Evolutionary conservation across 2,113 vertebrate genomes (phyloP).

Genomic region (Microcebus ravelobensis): DNA sequence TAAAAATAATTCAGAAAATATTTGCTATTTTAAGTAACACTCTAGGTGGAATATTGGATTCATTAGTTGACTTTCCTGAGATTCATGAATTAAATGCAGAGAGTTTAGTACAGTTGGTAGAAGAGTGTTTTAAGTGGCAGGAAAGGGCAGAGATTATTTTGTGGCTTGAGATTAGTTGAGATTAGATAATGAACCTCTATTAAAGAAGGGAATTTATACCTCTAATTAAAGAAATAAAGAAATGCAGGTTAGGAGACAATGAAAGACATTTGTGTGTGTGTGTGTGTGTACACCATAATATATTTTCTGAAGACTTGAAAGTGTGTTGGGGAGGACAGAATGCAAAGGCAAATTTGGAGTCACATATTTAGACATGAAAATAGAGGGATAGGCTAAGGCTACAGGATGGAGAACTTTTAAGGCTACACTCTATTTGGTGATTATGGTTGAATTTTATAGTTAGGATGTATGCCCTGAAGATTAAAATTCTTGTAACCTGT

Average conservation of each 20-base stretch:
- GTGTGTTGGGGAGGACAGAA: neutral
- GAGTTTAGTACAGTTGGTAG: neutral
- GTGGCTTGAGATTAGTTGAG: neutral
- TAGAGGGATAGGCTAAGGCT: neutral
- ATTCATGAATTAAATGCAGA: neutral
- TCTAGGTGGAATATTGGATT: neutral
- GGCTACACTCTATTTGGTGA: conserved; percentile 9
- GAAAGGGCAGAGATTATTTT: neutral
- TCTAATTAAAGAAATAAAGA: conserved; percentile 31
- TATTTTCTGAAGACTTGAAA: conserved; percentile 17
- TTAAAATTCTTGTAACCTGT: conserved; percentile 22
- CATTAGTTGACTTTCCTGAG: neutral
- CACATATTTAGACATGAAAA: neutral
- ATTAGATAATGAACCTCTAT: neutral
- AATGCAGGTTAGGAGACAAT: neutral
- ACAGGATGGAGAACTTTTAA: neutral
- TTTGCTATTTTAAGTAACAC: neutral
- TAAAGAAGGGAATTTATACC: neutral
- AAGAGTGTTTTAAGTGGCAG: neutral
- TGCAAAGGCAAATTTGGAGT: neutral
- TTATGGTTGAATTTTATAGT: conserved; percentile 17
- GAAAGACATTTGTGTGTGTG: neutral
- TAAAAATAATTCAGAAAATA: conserved; percentile 25
- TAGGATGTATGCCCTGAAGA: neutral
- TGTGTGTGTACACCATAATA: neutral